phyloP scores from a whole-genome alignment of 2,113 vertebrate species.

The Astur gentilis region DNA sequence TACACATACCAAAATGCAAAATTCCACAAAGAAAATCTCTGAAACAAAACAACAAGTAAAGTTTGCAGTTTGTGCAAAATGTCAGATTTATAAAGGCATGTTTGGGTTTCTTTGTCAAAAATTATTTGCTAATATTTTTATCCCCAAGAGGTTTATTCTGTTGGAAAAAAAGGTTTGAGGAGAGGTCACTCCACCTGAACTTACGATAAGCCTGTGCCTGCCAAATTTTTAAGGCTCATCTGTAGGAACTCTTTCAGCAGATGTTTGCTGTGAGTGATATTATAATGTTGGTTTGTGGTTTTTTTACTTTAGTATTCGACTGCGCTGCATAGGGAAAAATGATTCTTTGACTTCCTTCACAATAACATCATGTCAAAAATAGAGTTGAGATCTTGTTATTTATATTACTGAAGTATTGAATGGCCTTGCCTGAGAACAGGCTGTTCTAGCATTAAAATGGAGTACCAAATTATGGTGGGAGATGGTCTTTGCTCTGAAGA shows the following conservation, averaged over 20 bases:
- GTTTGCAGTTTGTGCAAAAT: not conserved
- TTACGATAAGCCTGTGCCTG: not conserved
- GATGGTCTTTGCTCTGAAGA: not conserved
- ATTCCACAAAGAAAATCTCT: not conserved
- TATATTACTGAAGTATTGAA: not conserved
- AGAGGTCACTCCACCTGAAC: not conserved
- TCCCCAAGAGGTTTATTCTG: not conserved
- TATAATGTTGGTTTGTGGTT: not conserved
- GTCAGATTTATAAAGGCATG: not conserved
- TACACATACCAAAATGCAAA: not conserved
- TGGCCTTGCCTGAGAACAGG: conserved; percentile 1
- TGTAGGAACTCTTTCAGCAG: not conserved
- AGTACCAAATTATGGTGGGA: not conserved
- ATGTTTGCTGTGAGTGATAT: not conserved
- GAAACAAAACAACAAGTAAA: not conserved
- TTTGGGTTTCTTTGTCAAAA: not conserved
- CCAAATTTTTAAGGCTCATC: not conserved
- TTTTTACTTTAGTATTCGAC: not conserved
- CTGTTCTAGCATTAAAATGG: not conserved
- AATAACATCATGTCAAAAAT: conserved; percentile 19
- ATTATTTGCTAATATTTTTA: not conserved
- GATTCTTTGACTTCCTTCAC: not conserved
- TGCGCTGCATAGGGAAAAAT: not conserved
- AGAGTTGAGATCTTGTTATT: conserved; percentile 5
- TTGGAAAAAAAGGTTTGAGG: not conserved